Conservation (phyloP, 1,140 invertebrate species). For the Cepaea nemoralis region DNA sequence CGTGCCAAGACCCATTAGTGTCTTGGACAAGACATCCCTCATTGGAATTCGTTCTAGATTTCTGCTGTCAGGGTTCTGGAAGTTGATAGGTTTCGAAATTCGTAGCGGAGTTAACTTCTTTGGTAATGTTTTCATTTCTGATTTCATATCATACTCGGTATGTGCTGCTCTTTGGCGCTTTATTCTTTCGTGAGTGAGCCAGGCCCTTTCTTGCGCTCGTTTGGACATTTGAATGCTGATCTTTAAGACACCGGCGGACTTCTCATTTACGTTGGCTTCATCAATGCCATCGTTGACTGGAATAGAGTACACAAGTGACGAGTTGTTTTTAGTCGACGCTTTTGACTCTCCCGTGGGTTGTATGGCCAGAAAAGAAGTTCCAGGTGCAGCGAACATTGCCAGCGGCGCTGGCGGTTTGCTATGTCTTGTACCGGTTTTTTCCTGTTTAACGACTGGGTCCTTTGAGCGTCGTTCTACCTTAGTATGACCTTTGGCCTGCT, state of each 20-base stretch:
- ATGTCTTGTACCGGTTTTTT: neutral
- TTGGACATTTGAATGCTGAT: slow-evolving; percentile 2
- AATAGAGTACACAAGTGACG: neutral
- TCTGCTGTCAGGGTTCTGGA: neutral
- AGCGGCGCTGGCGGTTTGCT: neutral
- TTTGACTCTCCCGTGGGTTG: neutral
- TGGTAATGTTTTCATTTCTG: neutral
- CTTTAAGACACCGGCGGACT: neutral
- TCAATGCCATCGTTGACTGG: neutral
- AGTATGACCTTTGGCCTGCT: neutral
- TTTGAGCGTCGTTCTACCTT: neutral
- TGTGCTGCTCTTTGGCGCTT: neutral
- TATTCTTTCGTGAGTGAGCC: neutral
- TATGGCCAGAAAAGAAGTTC: neutral
- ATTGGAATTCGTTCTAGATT: neutral
- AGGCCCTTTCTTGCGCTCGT: neutral
- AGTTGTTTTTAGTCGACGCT: neutral
- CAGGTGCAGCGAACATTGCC: neutral
- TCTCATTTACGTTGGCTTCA: neutral
- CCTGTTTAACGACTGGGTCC: neutral
- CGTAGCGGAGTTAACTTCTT: neutral
- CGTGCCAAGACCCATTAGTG: neutral
- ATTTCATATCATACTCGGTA: neutral
- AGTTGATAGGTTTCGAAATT: neutral
- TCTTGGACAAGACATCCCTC: neutral